Conservation (phyloP, 2,888 invertebrate species). For the Parasteatoda lunata region DNA sequence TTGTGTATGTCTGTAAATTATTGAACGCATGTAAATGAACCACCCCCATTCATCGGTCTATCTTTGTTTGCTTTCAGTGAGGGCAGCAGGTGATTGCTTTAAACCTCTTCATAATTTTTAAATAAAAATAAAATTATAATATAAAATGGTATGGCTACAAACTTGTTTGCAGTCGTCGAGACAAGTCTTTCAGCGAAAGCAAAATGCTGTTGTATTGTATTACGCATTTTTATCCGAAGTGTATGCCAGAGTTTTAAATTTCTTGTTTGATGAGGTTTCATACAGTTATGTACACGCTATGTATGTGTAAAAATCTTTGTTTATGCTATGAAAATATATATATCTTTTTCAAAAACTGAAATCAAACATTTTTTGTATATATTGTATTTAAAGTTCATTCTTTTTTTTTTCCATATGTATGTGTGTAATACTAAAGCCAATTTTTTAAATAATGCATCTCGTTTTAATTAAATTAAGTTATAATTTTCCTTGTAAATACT, state of each 20-base stretch:
- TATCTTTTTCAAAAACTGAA: slow-evolving; percentile 58
- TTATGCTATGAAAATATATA: slow-evolving; percentile 53
- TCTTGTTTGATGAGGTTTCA: slow-evolving; percentile 59
- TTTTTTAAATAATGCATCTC: slow-evolving; percentile 52
- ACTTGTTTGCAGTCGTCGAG: slow-evolving; percentile 34
- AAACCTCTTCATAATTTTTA: slow-evolving; percentile 64
- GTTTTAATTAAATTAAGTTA: slow-evolving; percentile 44
- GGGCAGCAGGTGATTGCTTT: slow-evolving; percentile 60
- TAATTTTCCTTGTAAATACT: slow-evolving; percentile 62
- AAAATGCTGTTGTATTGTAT: slow-evolving; percentile 60
- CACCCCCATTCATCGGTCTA: slow-evolving; percentile 36
- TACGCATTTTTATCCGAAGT: slow-evolving; percentile 66
- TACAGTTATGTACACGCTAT: slow-evolving; percentile 41
- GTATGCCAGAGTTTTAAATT: slow-evolving; percentile 63
- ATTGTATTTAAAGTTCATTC: slow-evolving; percentile 65
- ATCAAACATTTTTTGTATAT: slow-evolving; percentile 67
- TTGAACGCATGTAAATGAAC: slow-evolving; percentile 46
- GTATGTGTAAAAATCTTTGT: slow-evolving; percentile 18
- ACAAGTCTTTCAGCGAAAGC: slow-evolving; percentile 66
- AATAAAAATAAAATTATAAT: slow-evolving; percentile 21
- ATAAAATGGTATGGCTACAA: slow-evolving; percentile 14
- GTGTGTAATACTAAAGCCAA: slow-evolving; percentile 58
- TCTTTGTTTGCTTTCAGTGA: slow-evolving; percentile 24
- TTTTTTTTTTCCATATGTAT: slow-evolving; percentile 52
- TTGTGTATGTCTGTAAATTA: slow-evolving; percentile 64